These are phyloP conservation scores for Pterostichus madidus DNA, from an alignment of 2,888 invertebrate species.

Conservation along the genomic window DNA sequence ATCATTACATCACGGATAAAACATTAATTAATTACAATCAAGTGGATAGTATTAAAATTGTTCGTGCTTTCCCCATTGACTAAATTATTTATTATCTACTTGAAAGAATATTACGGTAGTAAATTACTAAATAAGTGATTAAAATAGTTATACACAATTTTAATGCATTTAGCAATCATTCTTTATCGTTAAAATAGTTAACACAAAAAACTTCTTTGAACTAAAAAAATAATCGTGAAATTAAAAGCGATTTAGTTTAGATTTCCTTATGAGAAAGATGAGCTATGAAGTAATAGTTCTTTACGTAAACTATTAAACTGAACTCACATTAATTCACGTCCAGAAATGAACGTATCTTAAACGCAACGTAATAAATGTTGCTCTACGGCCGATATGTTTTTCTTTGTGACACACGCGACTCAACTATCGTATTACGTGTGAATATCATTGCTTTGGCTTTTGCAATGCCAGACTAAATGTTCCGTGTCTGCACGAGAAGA, in stretches of 20 bases:
- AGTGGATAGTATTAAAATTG: neutral
- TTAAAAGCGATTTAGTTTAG: constrained; percentile 1
- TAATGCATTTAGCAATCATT: constrained; percentile 1
- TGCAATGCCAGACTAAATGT: constrained; percentile 33
- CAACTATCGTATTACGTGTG: constrained; percentile 49
- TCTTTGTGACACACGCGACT: constrained; percentile 25
- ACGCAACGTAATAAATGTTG: constrained; percentile 41
- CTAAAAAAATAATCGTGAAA: no score
- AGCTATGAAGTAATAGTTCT: constrained; percentile 13
- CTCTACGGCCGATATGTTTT: constrained; percentile 22
- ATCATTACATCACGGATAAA: constrained; percentile 15
- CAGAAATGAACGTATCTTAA: constrained; percentile 28
- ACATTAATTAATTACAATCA: neutral
- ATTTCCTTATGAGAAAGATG: constrained; percentile 4
- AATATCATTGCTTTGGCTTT: constrained; percentile 48
- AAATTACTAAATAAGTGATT: constrained; percentile 3
- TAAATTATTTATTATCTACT: constrained; percentile 8
- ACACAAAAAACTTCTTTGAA: no score
- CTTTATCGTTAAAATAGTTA: no score
- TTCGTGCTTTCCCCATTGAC: neutral
- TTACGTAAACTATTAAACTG: constrained; percentile 34
- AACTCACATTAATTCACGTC: constrained; percentile 42
- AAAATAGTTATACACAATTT: neutral
- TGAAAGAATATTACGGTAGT: neutral
- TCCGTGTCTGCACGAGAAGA: constrained; percentile 21